Conservation (phyloP, 2,797 vertebrate species). For the Macrochelys suwanniensis region DNA sequence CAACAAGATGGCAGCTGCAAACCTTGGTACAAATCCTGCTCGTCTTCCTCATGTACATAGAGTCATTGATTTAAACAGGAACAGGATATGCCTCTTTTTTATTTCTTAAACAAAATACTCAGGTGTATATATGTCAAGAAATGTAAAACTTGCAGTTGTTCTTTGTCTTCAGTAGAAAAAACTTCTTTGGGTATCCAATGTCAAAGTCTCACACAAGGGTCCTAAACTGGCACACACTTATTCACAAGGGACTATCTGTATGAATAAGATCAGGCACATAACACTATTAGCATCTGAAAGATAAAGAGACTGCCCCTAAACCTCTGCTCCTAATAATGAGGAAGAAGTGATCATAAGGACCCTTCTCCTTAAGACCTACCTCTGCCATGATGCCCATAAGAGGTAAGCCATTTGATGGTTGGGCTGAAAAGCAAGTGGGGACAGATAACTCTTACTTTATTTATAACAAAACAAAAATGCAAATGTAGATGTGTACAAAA, state of each 20-base stretch:
- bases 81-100: not conserved
- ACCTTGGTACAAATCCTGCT: not conserved
- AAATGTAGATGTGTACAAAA: not conserved
- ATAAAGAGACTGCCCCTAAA: not conserved
- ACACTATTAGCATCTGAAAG: not conserved
- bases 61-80: not conserved
- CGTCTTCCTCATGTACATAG: not conserved
- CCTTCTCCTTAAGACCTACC: not conserved
- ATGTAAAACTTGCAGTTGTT: not conserved
- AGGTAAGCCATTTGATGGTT: not conserved
- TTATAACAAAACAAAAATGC: not conserved
- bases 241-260: not conserved
- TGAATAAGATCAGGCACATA: not conserved
- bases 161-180: not conserved
- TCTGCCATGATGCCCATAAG: not conserved
- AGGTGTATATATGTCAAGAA: not conserved
- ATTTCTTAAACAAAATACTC: not conserved
- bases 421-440: not conserved
- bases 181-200: not conserved
- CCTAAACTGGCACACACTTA: accelerated
- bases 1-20: not conserved
- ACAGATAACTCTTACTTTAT: not conserved
- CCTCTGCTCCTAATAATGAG: not conserved
- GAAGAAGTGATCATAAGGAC: not conserved
- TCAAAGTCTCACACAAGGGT: not conserved